Percentiles rank a stretch among this genome's conserved stretches.
phyloP scores from a whole-genome alignment of 1,140 invertebrate genomes.

The Drosophila pseudoobscura region DNA sequence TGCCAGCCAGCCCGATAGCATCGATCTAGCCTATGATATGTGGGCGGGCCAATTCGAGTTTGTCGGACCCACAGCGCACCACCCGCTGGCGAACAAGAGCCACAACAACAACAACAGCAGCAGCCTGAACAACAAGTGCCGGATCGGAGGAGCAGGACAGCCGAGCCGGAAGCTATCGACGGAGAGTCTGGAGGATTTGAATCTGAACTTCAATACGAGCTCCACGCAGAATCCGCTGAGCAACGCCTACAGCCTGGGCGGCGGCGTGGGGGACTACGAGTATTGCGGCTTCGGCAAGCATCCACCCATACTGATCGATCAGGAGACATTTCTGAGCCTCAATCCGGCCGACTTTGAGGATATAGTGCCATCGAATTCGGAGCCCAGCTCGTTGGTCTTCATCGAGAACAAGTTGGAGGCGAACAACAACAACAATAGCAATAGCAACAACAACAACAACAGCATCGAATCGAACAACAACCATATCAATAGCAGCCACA shows the following conservation, averaged over 20 bases:
- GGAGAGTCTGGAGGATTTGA: slow-evolving; percentile 80
- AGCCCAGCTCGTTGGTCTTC: slow-evolving; percentile 73
- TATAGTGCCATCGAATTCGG: slow-evolving; percentile 81
- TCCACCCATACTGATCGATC: slow-evolving; percentile 77
- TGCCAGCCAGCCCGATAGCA: slow-evolving; percentile 84
- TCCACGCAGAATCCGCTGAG: slow-evolving; percentile 67
- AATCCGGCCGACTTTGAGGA: slow-evolving; percentile 82
- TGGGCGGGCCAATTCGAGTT: slow-evolving; percentile 95
- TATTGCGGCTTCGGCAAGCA: slow-evolving; percentile 65
- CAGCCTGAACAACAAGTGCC: slow-evolving; percentile 54
- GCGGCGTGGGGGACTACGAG: slow-evolving; percentile 32
- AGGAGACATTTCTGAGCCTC: slow-evolving; percentile 81
- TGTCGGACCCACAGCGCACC: slow-evolving; percentile 84
- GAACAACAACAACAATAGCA: slow-evolving; percentile 58
- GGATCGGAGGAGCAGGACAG: slow-evolving; percentile 62
- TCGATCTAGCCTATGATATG: slow-evolving; percentile 91
- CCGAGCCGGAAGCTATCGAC: slow-evolving; percentile 59
- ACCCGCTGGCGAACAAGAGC: slow-evolving; percentile 40
- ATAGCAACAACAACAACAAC: slow-evolving; percentile 63
- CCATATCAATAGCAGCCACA: slow-evolving; percentile 55
- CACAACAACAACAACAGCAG: slow-evolving; percentile 29
- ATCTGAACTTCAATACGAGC: slow-evolving; percentile 77
- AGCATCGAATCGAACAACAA: slow-evolving; percentile 58
- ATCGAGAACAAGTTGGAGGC: slow-evolving; percentile 77
- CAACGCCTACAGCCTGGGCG: slow-evolving; percentile 72